A percentile compares a stretch with the other conserved stretches of the same genome.
These are phyloP conservation scores for Siderastrea radians DNA, from an alignment of 92 coral and sea anemone genomes.

Conservation along the genomic window DNA sequence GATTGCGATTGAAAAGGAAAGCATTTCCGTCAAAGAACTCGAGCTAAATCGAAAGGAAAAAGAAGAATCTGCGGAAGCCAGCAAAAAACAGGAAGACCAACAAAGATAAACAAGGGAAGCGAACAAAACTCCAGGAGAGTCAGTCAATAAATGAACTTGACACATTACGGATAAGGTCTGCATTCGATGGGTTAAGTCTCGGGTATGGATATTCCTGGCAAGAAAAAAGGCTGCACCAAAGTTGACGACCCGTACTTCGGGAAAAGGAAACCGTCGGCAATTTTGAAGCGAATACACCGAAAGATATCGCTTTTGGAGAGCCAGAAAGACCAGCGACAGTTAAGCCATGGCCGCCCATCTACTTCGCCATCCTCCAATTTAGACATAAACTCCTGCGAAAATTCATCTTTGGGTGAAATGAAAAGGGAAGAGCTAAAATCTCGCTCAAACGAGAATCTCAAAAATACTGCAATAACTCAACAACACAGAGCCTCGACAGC, in stretches of 20 bases:
- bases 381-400: no score
- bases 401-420: conserved; percentile 2
- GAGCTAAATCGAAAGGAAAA: background rate
- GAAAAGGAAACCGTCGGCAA: conserved; percentile 74
- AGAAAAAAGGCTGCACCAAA: conserved; percentile 74
- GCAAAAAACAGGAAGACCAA: background rate
- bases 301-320: conserved; percentile 67
- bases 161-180: background rate
- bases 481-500: conserved; percentile 23
- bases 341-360: background rate
- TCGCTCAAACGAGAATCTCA: conserved; percentile 23
- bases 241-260: conserved; percentile 85
- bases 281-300: conserved; percentile 77
- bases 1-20: background rate
- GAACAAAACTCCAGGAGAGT: no score
- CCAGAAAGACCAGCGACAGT: conserved; percentile 7
- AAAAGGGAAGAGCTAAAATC: background rate
- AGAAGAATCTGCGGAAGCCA: background rate
- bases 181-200: background rate
- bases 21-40: background rate
- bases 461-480: background rate
- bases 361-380: background rate
- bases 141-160: background rate
- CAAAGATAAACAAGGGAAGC: background rate
- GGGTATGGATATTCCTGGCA: conserved; percentile 47